Evolutionary conservation across 2,797 vertebrate species (phyloP).

Genomic region (Centroberyx gerrardi): DNA sequence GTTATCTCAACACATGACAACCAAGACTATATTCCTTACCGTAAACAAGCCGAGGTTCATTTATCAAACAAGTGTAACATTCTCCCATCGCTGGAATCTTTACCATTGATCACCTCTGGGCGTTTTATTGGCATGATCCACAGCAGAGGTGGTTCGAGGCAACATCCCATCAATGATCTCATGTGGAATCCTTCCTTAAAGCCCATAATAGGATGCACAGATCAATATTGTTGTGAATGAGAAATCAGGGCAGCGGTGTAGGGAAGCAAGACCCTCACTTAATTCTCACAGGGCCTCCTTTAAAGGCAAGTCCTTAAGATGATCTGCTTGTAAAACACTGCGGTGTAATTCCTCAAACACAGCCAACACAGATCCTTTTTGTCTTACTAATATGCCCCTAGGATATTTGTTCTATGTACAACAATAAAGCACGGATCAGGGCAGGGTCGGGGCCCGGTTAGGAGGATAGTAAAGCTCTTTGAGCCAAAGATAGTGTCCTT

Average conservation of each 20-base stretch:
- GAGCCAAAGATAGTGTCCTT: slow-evolving; percentile 21
- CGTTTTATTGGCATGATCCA: slow-evolving; percentile 53
- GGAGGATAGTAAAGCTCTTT: slow-evolving; percentile 20
- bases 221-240: slow-evolving; percentile 68
- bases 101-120: slow-evolving; percentile 53
- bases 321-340: slow-evolving; percentile 53
- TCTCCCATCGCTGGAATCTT: slow-evolving; percentile 36
- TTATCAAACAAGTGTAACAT: slow-evolving; percentile 36
- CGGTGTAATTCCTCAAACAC: slow-evolving; percentile 44
- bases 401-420: slow-evolving; percentile 49
- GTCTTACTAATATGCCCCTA: slow-evolving; percentile 34
- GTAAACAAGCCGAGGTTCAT: slow-evolving; percentile 18
- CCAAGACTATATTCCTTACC: neutral
- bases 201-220: slow-evolving; percentile 49
- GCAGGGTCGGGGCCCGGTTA: slow-evolving; percentile 4
- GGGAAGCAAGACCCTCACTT: slow-evolving; percentile 25
- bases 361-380: slow-evolving; percentile 27
- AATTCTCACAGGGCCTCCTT: slow-evolving; percentile 43
- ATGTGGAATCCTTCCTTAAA: slow-evolving; percentile 60
- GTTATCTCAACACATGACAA: slow-evolving; percentile 3
- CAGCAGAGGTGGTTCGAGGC: slow-evolving; percentile 47
- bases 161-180: slow-evolving; percentile 44
- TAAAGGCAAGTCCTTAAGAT: slow-evolving; percentile 41
- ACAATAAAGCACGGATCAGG: slow-evolving; percentile 47
- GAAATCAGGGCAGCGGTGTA: slow-evolving; percentile 24